Base-by-base conservation (phyloP, 2,113 vertebrate species). In the Henicopernis longicauda region DNA sequence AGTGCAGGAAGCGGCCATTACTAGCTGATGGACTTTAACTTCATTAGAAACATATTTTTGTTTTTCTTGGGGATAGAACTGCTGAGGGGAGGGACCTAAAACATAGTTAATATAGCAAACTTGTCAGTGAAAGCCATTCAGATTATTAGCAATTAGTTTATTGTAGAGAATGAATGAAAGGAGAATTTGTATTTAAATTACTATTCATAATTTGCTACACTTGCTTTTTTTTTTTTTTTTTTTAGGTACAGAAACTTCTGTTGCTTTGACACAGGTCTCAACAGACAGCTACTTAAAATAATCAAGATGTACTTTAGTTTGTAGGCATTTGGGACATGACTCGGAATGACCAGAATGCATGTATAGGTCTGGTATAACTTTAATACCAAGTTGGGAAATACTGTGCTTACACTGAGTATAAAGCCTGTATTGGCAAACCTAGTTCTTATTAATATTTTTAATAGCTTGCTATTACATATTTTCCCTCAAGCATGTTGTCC, bases 21-120 rank as follows among this genome's bases (percentile, higher is more conserved):
- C 44, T 15, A 57, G 63, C 49, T 83, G 47, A 21, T 71, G 25
- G 49, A 17, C 50, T 65, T 88, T 9, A 79, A 18, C 49, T 83
- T 80, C 0, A 0, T 36, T 70, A 38, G 14, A 70, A 69, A 29
- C 0, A 1, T 13, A 3, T 6, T 25, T 87, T 58, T 74, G 2
- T 32, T 69, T 32, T 31, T 42, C n/a, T 47, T 69, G 20, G 26
- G 25, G 11, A 16, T 42, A 23, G 58, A 71, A 72, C 47, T 63
- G 61, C 38, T 69, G 20, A 58, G 23, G 7, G 79, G 40, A 58
- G 36, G 19, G 17, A 77, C 38, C 16, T 19, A 25, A 62, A 57
- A 58, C 16, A 13, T 55, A 9, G 2, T 70, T 77, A 63, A 57
- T 34, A 2, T 2, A n/a, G 27, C 8, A 63, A 26, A 72, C 13